phyloP scores from a whole-genome alignment of 2,113 vertebrate genomes.

The Callopanchax toddi region DNA sequence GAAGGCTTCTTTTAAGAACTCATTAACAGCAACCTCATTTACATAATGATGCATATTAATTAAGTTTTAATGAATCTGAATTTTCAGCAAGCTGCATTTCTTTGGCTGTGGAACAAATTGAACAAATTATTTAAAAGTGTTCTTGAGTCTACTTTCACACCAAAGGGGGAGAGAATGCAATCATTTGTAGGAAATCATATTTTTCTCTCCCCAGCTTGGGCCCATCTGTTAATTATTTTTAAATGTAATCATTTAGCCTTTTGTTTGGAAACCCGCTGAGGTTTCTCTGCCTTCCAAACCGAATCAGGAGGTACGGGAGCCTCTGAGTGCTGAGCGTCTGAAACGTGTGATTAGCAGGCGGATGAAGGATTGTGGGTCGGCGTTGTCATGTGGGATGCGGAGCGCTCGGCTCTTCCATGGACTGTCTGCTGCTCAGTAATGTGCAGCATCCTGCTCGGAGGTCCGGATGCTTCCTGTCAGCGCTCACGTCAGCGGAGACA shows the following conservation, averaged over 20 bases:
- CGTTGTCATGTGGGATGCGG: slow-evolving; percentile 50
- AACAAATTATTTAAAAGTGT: slow-evolving; percentile 99
- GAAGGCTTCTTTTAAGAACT: slow-evolving; percentile 99
- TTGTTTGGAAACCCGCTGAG: slow-evolving; percentile 86
- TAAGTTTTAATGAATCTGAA: slow-evolving; percentile 99
- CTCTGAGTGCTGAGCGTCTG: slow-evolving; percentile 59
- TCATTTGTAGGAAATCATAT: slow-evolving; percentile 93
- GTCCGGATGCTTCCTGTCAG: slow-evolving; percentile 16
- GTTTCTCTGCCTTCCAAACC: slow-evolving; percentile 76
- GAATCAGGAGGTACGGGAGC: slow-evolving; percentile 67
- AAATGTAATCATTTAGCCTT: slow-evolving; percentile 94
- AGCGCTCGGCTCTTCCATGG: slow-evolving; percentile 28
- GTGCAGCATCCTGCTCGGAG: slow-evolving; percentile 9
- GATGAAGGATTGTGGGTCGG: slow-evolving; percentile 32
- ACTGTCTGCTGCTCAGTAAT: slow-evolving; percentile 34
- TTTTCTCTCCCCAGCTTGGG: slow-evolving; percentile 83
- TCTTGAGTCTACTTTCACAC: slow-evolving; percentile 99
- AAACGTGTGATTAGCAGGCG: slow-evolving; percentile 52
- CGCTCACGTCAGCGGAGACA: neutral
- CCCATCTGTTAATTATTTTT: slow-evolving; percentile 99
- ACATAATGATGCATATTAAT: slow-evolving; percentile 99
- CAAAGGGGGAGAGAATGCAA: slow-evolving; percentile 97
- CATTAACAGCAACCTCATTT: slow-evolving; percentile 99
- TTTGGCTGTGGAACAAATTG: slow-evolving; percentile 99
- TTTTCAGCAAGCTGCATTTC: slow-evolving; percentile 99